Base-by-base conservation (phyloP, 2,113 vertebrate genomes). In the Vimba vimba region DNA sequence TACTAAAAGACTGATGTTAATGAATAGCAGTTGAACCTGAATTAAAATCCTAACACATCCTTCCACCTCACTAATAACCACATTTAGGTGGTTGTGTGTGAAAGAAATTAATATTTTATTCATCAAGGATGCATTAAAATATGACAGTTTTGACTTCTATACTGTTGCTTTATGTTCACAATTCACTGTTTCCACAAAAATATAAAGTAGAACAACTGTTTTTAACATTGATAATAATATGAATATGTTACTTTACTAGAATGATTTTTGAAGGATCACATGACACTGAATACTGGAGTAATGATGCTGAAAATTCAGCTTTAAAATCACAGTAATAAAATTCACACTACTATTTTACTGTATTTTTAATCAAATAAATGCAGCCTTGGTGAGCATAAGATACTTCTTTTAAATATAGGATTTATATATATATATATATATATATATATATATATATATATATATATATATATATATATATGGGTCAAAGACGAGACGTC, bases 21-120 rank as follows among this genome's bases (percentile, higher is more conserved):
- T 74, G 71, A 74, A 74, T 74, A 74, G 71, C 23, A 74, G 12
- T 74, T 27, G 12, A 74, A 74, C 71, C 71, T 47, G 2, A 47
- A 43, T 47, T 47, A 6, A 75, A 75, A 75, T 75, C 5, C 0
- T 12, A 25, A 74, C 43, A 45, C 5, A 8, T 47, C 11, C 23
- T 25, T 74, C 2, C 10, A 23, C 19, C 17, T 69, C 10, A 23
- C 43, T 75, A 25, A 75, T 47, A 75, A 75, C 23, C 27, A 30
- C 15, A 19, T 68, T 30, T 68, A 68, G 33, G 27, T 17, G 64
- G 60, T 64, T 68, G 15, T 19, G 64, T 66, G 59, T 25, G 3
- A 60, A 62, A 62, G 6, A 33, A 68, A 15, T 27, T 0, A 27
- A 12, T 25, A n/a, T 27, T 64, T 64, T 25, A 27, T 68, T 17